Conservation (phyloP, 2,888 invertebrate species). For the Encarsia formosa region DNA sequence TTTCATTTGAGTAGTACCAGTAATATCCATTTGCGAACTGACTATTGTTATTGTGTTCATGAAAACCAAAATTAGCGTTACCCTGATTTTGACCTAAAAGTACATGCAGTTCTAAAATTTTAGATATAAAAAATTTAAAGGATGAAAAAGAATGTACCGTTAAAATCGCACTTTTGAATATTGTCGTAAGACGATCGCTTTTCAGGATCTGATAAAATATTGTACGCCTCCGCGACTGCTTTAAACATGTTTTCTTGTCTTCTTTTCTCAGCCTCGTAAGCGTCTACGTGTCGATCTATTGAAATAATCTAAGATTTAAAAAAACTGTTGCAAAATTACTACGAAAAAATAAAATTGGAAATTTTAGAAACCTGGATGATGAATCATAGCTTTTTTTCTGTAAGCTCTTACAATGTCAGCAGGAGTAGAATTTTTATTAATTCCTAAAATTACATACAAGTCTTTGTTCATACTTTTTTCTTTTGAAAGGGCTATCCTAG, state of each 20-base stretch:
- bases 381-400: constrained; percentile 81
- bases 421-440: constrained; percentile 75
- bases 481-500: constrained; percentile 82
- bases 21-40: too few relatives aligned
- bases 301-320: neutral
- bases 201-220: constrained; percentile 83
- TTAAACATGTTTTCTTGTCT: constrained; percentile 93
- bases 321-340: neutral
- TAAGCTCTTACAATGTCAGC: constrained; percentile 96
- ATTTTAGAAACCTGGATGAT: constrained; percentile 72
- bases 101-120: neutral
- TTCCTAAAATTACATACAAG: constrained; percentile 90
- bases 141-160: constrained; percentile 58
- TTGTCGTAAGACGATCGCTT: constrained; percentile 87
- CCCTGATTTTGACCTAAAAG: too few relatives aligned
- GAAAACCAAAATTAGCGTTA: too few relatives aligned
- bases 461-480: constrained; percentile 95
- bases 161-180: constrained; percentile 86
- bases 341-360: neutral
- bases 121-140: constrained; percentile 6
- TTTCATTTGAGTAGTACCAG: too few relatives aligned
- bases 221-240: constrained; percentile 92
- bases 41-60: too few relatives aligned
- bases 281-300: constrained; percentile 83
- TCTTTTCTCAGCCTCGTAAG: constrained; percentile 76